Base-by-base conservation (phyloP, 2,888 invertebrate genomes). In the Chaetogeoica ovagalla region DNA sequence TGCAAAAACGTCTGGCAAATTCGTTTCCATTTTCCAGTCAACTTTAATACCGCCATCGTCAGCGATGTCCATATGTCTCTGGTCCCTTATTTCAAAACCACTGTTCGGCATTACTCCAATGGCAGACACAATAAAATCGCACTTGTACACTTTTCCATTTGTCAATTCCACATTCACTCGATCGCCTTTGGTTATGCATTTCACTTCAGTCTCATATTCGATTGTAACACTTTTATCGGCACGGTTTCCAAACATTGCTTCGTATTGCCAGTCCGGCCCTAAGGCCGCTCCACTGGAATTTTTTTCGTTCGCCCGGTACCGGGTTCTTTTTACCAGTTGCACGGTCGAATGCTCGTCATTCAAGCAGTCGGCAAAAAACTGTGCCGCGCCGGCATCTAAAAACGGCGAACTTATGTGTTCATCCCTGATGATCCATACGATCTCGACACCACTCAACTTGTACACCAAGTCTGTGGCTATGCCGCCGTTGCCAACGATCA, bases 401-500 rank as follows among this genome's bases (percentile, higher is more conserved):
- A 98, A 99, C 19, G 96, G 94, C 19, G 96, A 93, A 19, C 95
- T 93, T 84, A 99, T 96, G 83, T 95, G 94, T 83, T 91, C 90
- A 87, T 99, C 96, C 87, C 95, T 95, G 69, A 99, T 91, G 0
- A 94, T 92, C 99, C 99, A 99, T 82, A 96, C 88, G 72, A 98
- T 91, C 85, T 96, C 91, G 72, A 96, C 90, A 23, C 92, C 92
- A 85, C 90, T 89, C 21, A 97, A 90, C 85, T 97, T 96, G 86
- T 95, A 92, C 77, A 95, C 94, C 83, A 99, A 88, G 89, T 99
- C 99, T 62, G 97, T 97, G 63, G 99, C 99, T 85, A 99, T 99
- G 19, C 99, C 99, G 55, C 99, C 99, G 89, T 99, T 99, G 13
- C 99, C 99, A 72, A 98, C 90, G 66, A 99, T 89, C 0, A 94